Evolutionary conservation across 2,888 invertebrate species (phyloP).

Genomic region (Nomada fabriciana): DNA sequence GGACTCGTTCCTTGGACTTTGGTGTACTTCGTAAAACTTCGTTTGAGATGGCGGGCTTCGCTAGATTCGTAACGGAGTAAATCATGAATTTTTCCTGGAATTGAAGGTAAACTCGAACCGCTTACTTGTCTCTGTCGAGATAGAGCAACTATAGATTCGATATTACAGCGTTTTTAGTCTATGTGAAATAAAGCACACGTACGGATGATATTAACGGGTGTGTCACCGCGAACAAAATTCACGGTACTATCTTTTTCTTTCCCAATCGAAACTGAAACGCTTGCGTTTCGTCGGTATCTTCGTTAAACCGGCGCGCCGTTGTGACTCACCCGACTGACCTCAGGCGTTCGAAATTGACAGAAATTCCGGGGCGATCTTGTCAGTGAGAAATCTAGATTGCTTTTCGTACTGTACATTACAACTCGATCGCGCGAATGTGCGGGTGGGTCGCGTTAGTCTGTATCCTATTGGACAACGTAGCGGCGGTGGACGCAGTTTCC

Average conservation of each 20-base stretch:
- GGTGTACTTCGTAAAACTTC: slow-evolving; percentile 12
- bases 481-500: slow-evolving; percentile 69
- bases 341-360: slow-evolving; percentile 50
- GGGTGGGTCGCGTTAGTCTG: slow-evolving; percentile 66
- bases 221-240: neutral
- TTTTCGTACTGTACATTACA: slow-evolving; percentile 70
- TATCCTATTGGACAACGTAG: slow-evolving; percentile 69
- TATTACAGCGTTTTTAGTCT: neutral
- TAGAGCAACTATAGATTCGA: neutral
- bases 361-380: slow-evolving; percentile 63
- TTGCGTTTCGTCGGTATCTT: slow-evolving; percentile 4
- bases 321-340: slow-evolving; percentile 11
- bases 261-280: neutral
- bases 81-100: neutral
- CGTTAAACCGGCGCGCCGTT: slow-evolving; percentile 13
- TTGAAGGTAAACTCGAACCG: neutral
- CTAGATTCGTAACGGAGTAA: neutral
- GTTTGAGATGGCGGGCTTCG: neutral
- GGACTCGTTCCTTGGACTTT: slow-evolving; percentile 7
- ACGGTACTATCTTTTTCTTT: neutral
- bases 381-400: slow-evolving; percentile 66
- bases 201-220: too few relatives aligned
- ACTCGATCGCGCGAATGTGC: slow-evolving; percentile 72
- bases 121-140: neutral
- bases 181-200: neutral